phyloP scores from a whole-genome alignment of 92 coral and sea anemone genomes.

The Virgularia gustaviana region DNA sequence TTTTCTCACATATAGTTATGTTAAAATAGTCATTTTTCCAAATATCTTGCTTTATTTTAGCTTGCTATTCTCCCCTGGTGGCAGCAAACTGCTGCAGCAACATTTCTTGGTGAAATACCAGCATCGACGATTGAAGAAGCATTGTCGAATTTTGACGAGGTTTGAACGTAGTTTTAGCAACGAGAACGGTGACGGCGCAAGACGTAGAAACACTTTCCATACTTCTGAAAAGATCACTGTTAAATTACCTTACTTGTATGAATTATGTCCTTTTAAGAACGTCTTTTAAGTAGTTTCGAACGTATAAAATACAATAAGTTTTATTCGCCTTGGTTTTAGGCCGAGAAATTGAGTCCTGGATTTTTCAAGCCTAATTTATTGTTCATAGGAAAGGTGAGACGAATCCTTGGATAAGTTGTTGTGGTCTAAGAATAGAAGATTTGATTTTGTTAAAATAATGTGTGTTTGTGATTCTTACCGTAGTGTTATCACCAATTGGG shows the following conservation, averaged over 20 bases:
- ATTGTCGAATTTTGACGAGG: constrained; percentile 70
- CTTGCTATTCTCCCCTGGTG: constrained; percentile 82
- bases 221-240: too few relatives aligned
- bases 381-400: constrained; percentile 80
- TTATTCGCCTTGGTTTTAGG: constrained; percentile 43
- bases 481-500: constrained; percentile 72
- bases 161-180: too few relatives aligned
- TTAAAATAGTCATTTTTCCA: background rate
- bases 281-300: too few relatives aligned
- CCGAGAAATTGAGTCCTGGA: constrained; percentile 73
- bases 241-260: too few relatives aligned
- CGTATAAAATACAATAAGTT: background rate
- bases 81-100: constrained; percentile 84
- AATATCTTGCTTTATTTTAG: constrained; percentile 29
- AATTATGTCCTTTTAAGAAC: too few relatives aligned
- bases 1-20: too few relatives aligned
- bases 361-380: constrained; percentile 68
- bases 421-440: background rate
- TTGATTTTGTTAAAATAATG: background rate
- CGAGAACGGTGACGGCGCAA: too few relatives aligned
- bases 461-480: background rate
- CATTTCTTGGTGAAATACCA: constrained; percentile 84
- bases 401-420: background rate
- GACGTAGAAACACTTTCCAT: too few relatives aligned
- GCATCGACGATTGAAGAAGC: constrained; percentile 82